phyloP scores from a whole-genome alignment of 2,113 vertebrate species.

The Columba janthina region DNA sequence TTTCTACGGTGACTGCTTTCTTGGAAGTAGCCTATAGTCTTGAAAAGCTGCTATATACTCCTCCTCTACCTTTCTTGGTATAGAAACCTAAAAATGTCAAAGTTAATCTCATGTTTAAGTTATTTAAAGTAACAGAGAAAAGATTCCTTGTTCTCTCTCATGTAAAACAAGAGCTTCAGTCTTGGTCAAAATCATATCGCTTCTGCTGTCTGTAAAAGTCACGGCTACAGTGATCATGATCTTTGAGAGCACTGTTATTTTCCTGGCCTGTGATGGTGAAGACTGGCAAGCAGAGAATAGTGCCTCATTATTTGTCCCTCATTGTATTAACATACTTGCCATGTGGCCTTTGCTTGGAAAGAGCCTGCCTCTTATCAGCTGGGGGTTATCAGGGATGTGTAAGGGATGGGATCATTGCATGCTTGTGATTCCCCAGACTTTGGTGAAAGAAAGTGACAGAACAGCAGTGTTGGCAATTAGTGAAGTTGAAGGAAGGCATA shows the following conservation, averaged over 20 bases:
- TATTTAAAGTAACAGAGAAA: not conserved
- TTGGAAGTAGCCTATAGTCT: not conserved
- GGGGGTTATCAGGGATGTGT: not conserved
- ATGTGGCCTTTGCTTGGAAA: not conserved
- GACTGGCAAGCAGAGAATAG: not conserved
- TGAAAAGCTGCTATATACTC: not conserved
- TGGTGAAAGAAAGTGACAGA: not conserved
- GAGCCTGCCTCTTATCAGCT: not conserved
- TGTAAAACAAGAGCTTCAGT: not conserved
- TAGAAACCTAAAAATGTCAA: not conserved
- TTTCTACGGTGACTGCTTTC: not conserved
- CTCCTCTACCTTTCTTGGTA: not conserved
- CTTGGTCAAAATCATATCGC: not conserved
- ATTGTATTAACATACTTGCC: not conserved
- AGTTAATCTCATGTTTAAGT: not conserved
- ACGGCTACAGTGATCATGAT: not conserved
- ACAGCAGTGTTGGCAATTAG: not conserved
- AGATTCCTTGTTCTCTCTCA: not conserved
- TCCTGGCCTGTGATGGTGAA: not conserved
- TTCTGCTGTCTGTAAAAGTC: not conserved
- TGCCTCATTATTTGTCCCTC: fast-evolving
- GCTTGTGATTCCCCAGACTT: not conserved
- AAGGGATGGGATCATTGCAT: fast-evolving
- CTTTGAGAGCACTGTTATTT: not conserved
- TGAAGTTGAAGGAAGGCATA: not conserved